A percentile compares a stretch with the other conserved stretches of the same genome.
phyloP scores from a whole-genome alignment of 2,797 vertebrate genomes.

The Micrastur ruficollis region DNA sequence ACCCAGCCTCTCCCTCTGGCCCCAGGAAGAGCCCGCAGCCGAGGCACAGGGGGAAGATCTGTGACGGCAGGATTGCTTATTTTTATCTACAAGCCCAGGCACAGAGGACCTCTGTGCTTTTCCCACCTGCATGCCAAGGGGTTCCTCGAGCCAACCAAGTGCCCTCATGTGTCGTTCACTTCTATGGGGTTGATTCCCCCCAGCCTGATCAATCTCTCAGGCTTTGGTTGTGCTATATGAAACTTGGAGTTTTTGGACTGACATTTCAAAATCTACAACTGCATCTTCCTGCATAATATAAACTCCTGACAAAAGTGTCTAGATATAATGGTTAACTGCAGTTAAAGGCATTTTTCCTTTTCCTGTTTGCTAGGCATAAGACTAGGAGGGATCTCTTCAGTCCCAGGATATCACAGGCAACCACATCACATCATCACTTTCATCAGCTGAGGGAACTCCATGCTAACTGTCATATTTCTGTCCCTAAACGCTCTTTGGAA shows the following conservation, averaged over 20 bases:
- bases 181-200: neutral
- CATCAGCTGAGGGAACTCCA: neutral
- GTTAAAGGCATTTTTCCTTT: neutral
- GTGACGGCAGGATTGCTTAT: neutral
- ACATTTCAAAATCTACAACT: neutral
- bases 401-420: neutral
- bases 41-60: neutral
- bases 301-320: neutral
- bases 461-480: neutral
- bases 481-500: neutral
- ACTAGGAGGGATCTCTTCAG: neutral
- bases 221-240: neutral
- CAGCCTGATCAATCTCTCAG: neutral
- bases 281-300: neutral
- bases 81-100: neutral
- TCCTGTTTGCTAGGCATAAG: neutral
- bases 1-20: neutral
- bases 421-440: neutral
- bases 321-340: neutral
- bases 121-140: neutral
- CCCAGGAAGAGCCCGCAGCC: neutral
- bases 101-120: neutral
- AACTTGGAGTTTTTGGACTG: neutral
- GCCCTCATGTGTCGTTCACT: fast-evolving
- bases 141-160: neutral